Evolutionary conservation across 2,113 vertebrate genomes (phyloP).

Genomic region (Eulemur rufifrons): DNA sequence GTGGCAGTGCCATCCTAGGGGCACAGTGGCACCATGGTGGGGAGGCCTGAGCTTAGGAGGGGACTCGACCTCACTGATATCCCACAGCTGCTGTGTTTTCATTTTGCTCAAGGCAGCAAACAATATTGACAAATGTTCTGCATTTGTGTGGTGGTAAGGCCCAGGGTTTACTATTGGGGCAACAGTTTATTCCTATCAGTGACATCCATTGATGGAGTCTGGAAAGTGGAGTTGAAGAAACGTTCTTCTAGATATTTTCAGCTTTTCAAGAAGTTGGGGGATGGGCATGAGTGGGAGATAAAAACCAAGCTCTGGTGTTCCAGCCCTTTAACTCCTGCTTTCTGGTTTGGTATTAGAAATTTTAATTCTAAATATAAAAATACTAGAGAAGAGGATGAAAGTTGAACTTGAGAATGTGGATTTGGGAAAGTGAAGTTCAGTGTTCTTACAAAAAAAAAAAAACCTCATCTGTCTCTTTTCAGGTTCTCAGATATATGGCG

Average conservation of each 20-base stretch:
- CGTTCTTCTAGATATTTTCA: not conserved
- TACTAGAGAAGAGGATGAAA: not conserved
- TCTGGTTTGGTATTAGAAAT: not conserved
- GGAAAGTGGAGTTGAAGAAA: not conserved
- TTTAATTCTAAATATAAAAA: conserved; percentile 5
- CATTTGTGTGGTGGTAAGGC: not conserved
- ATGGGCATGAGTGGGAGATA: not conserved
- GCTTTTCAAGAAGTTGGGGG: not conserved
- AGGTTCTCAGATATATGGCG: conserved; percentile 15
- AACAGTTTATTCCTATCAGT: not conserved
- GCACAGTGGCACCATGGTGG: not conserved
- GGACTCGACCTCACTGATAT: not conserved
- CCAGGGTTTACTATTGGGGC: not conserved
- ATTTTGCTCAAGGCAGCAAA: conserved; percentile 40
- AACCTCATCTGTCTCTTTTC: not conserved
- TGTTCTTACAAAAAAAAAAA: conserved; percentile 23
- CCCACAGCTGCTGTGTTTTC: not conserved
- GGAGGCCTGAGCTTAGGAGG: too few species aligned
- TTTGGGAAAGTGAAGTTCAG: conserved; percentile 7
- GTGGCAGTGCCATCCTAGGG: not conserved
- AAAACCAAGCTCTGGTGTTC: not conserved
- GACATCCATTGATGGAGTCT: not conserved
- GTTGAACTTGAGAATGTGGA: not conserved
- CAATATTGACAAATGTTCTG: conserved; percentile 39
- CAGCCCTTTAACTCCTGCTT: not conserved